Base-by-base conservation (phyloP, 2,797 vertebrate genomes). In the Neosilurus hyrtlii region DNA sequence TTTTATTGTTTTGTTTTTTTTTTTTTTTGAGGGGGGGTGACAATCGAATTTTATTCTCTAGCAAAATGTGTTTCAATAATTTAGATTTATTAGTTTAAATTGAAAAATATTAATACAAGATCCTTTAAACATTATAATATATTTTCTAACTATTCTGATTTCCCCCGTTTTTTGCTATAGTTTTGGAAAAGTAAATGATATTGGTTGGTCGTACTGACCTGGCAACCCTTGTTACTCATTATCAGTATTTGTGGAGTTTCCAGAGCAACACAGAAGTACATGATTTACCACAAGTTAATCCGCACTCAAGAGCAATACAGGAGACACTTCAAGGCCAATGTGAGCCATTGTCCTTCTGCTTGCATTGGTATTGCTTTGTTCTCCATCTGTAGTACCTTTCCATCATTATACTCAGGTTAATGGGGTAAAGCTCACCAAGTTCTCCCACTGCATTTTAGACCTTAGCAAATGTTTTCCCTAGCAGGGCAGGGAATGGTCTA, bases 391-490 rank as follows among this genome's bases (percentile, higher is more conserved):
- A 57, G 24, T 57, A 57, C 54, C 73, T 74, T 26, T 2, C 24
- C 6, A 51, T 71, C n/a, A 51, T 51, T 54, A 73, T 35, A 30
- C 71, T 73, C 52, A 56, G 24, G 71, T 73, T 56, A 26, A 84
- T 51, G 43, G 12, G 43, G 43, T 51, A 51, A 14, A 71, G 6
- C 68, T 71, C 62, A 65, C 22, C 77, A 62, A 72, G 73, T 79
- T 79, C 20, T 59, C 5, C 65, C 14, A 20, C 67, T 74, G 5
- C 11, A n/a, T 65, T 54, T 30, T 22, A n/a, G n/a, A 54, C 43
- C 16, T 76, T 12, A 18, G 15, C 15, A 30, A 14, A 24, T 35
- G 26, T 57, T 20, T 73, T 24, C n/a, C n/a, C n/a, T 71, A 8
- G 49, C n/a, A 52, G 51, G 68, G 12, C n/a, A 51, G 24, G 11